phyloP scores from a whole-genome alignment of 2,797 vertebrate genomes.

The Scyliorhinus canicula region DNA sequence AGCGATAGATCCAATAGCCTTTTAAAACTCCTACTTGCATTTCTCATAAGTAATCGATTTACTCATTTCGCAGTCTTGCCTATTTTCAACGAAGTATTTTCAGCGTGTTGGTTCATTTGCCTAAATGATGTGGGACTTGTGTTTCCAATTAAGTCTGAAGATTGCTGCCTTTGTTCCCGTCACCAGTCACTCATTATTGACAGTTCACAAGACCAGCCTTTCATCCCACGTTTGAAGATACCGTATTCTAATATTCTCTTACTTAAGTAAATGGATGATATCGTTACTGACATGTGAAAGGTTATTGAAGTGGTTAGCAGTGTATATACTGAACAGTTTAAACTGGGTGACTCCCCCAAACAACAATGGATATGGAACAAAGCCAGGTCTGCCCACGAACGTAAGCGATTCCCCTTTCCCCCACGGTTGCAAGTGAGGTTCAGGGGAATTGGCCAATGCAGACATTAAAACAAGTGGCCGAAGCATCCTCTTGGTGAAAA shows the following conservation, averaged over 20 bases:
- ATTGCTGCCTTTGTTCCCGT: not conserved
- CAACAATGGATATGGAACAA: not conserved
- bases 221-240: not conserved
- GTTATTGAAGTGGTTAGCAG: no score
- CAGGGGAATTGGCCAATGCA: not conserved
- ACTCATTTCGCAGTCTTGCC: not conserved
- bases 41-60: not conserved
- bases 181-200: not conserved
- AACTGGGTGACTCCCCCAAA: not conserved
- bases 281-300: no score
- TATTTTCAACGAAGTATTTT: not conserved
- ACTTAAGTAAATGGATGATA: not conserved
- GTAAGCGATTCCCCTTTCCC: not conserved
- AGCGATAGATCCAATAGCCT: not conserved
- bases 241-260: no score
- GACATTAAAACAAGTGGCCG: not conserved
- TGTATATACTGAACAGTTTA: not conserved
- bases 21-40: not conserved
- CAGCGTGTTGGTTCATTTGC: not conserved
- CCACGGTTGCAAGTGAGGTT: not conserved
- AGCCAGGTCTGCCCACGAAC: not conserved
- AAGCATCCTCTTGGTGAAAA: not conserved
- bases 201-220: not conserved
- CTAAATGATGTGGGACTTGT: not conserved
- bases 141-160: not conserved